Evolutionary conservation across 2,888 invertebrate genomes (phyloP).

Genomic region (Leptinotarsa juncta): DNA sequence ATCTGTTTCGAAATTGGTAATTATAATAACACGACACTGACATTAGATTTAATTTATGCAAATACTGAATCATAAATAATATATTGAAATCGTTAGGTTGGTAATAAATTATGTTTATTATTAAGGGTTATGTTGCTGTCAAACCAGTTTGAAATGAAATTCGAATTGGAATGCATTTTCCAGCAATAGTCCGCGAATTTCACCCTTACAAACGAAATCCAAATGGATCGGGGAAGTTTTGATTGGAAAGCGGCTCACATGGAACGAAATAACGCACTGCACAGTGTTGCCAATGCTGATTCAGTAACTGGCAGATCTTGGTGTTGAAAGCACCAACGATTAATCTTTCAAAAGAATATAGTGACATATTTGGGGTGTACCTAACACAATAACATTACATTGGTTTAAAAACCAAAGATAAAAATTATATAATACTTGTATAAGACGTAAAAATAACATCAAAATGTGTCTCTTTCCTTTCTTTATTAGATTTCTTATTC

Average conservation of each 20-base stretch:
- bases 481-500: too few species aligned
- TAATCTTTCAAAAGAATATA: too few species aligned
- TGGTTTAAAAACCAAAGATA: too few species aligned
- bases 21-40: constrained; percentile 28
- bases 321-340: too few species aligned
- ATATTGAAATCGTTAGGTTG: constrained; percentile 40
- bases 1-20: constrained; percentile 21
- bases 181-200: constrained; percentile 33
- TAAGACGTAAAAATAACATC: too few species aligned
- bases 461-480: too few species aligned
- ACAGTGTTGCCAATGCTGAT: too few species aligned
- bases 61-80: constrained; percentile 43
- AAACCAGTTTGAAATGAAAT: constrained; percentile 26
- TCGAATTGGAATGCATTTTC: constrained; percentile 29
- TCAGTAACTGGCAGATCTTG: too few species aligned
- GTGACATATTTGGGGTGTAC: too few species aligned
- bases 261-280: constrained; percentile 44
- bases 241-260: constrained; percentile 39
- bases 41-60: constrained; percentile 42
- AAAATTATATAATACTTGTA: too few species aligned
- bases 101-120: constrained; percentile 43
- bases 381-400: too few species aligned
- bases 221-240: constrained; percentile 45
- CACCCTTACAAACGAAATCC: constrained; percentile 36
- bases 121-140: constrained; percentile 41